These are phyloP conservation scores for Vulpes vulpes DNA, from an alignment of 2,113 vertebrate species.

Conservation along the genomic window DNA sequence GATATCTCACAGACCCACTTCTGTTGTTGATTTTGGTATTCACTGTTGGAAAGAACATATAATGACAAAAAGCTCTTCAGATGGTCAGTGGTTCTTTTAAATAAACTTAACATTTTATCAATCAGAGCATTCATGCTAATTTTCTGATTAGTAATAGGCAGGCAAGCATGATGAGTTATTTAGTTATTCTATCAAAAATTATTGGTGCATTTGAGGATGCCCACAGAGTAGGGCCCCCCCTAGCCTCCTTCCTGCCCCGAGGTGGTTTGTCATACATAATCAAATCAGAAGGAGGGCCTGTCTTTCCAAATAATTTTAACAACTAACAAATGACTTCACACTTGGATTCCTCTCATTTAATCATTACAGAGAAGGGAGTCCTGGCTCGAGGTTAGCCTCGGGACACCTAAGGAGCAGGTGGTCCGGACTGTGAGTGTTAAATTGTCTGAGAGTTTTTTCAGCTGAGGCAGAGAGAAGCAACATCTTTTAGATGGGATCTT, in stretches of 20 bases:
- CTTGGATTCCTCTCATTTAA: background rate
- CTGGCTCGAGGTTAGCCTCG: background rate
- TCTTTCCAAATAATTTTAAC: background rate
- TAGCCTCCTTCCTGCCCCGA: background rate
- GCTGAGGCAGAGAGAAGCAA: background rate
- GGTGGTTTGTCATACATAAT: background rate
- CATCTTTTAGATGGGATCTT: background rate
- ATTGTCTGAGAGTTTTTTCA: background rate
- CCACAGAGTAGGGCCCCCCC: background rate
- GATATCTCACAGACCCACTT: background rate
- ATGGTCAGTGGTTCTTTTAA: constrained; percentile 56
- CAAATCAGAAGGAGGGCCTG: background rate
- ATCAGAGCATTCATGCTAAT: constrained; percentile 18
- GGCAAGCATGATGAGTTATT: constrained; percentile 8
- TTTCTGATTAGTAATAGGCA: constrained; percentile 59
- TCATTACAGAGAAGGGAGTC: background rate
- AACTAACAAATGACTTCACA: background rate
- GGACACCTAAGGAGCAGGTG: no score
- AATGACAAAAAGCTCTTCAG: constrained; percentile 22
- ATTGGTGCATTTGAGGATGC: background rate
- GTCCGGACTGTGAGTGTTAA: background rate
- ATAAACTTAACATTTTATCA: constrained; percentile 51
- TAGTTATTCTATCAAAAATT: constrained; percentile 42
- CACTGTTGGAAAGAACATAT: background rate
- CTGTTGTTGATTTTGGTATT: background rate